Evolutionary conservation across 2,113 vertebrate genomes (phyloP).

Genomic region (Glaucomys volans): DNA sequence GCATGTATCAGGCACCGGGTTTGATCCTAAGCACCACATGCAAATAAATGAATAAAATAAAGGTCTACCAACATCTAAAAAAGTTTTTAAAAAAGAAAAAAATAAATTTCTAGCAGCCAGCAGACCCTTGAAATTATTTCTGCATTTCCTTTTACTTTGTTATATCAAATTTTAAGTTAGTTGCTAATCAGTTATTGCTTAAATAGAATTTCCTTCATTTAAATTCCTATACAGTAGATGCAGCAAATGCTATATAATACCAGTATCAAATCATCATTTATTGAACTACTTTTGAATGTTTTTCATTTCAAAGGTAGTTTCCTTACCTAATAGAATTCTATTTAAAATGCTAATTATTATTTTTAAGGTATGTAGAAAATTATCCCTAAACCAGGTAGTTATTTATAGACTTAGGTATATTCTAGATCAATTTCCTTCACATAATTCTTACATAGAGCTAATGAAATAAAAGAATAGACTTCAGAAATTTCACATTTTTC

Average conservation of each 20-base stretch:
- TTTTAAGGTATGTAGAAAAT: constrained; percentile 52
- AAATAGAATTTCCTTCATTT: constrained; percentile 55
- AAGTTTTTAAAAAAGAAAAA: no score
- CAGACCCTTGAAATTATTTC: constrained; percentile 46
- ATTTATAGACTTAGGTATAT: not conserved
- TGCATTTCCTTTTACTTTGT: constrained; percentile 9
- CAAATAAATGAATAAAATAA: no score
- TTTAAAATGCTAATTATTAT: constrained; percentile 35
- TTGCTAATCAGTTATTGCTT: not conserved
- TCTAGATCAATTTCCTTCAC: constrained; percentile 20
- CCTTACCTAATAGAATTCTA: constrained; percentile 20
- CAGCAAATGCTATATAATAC: not conserved
- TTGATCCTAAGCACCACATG: no score
- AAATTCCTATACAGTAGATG: not conserved
- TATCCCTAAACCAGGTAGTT: not conserved
- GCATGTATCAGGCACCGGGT: no score
- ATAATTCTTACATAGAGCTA: constrained; percentile 30
- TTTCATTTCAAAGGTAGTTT: constrained; percentile 36
- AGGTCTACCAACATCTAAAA: no score
- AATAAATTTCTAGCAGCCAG: constrained; percentile 21
- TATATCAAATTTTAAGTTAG: constrained; percentile 24
- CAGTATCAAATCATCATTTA: constrained; percentile 39
- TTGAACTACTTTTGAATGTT: constrained; percentile 21
- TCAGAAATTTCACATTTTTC: constrained; percentile 59
- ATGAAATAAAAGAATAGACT: constrained; percentile 34